Conservation (phyloP, 2,888 invertebrate genomes). For the Drosophila picticornis region DNA sequence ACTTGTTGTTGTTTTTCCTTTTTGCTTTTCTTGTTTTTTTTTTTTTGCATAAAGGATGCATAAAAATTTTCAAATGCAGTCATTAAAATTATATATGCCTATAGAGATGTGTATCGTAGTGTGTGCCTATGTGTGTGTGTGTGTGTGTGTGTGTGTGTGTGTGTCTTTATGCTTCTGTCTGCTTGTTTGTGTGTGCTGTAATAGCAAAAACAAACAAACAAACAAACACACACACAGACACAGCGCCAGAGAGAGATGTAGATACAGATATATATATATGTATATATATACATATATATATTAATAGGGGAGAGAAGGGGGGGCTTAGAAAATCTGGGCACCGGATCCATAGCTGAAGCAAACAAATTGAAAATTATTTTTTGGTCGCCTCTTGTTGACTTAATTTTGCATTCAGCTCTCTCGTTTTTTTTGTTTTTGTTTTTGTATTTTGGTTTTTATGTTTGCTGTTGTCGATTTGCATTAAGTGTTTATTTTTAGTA, state of each 20-base stretch:
- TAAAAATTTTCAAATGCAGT: constrained; percentile 28
- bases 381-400: constrained; percentile 47
- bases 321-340: background rate
- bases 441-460: constrained; percentile 26
- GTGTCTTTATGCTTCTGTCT: constrained; percentile 33
- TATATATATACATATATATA: no score
- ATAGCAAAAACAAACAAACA: constrained; percentile 52
- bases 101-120: constrained; percentile 25
- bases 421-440: constrained; percentile 19
- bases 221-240: background rate
- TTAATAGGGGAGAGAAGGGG: background rate
- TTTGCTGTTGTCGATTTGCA: constrained; percentile 50
- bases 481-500: constrained; percentile 74
- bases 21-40: background rate
- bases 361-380: constrained; percentile 52
- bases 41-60: constrained; percentile 13
- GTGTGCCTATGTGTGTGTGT: constrained; percentile 16
- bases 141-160: constrained; percentile 16
- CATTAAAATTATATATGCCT: constrained; percentile 49
- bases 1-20: background rate
- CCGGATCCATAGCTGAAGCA: constrained; percentile 35
- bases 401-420: constrained; percentile 46
- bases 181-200: constrained; percentile 44
- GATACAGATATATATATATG: background rate
- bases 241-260: background rate